phyloP scores from a whole-genome alignment of 2,113 vertebrate genomes.

The Noctilio leporinus region DNA sequence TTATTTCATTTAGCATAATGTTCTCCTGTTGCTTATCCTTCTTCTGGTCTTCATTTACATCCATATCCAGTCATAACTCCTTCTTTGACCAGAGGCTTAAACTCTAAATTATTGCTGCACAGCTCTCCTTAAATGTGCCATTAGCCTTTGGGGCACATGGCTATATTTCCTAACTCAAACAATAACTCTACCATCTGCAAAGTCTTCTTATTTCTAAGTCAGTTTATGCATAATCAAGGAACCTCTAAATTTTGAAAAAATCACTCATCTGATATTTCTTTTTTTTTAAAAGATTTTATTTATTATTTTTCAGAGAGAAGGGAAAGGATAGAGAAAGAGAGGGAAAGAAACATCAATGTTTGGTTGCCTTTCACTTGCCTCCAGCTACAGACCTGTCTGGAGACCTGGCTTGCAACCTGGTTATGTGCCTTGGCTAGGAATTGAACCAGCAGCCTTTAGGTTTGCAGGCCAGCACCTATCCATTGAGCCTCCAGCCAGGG shows the following conservation, averaged over 20 bases:
- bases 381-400: too few species aligned
- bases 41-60: neutral
- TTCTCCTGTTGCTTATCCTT: neutral
- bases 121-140: neutral
- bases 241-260: neutral
- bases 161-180: neutral
- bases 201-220: neutral
- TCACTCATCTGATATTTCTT: neutral
- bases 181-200: neutral
- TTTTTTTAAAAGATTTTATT: too few species aligned
- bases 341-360: too few species aligned
- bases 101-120: neutral
- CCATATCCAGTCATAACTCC: neutral
- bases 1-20: too few species aligned
- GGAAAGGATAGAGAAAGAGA: too few species aligned
- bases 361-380: too few species aligned
- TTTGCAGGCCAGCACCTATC: too few species aligned
- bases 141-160: neutral
- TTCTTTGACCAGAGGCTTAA: neutral
- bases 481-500: too few species aligned
- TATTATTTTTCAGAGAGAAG: too few species aligned
- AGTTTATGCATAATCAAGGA: fast-evolving
- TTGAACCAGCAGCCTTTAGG: too few species aligned
- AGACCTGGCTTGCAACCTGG: too few species aligned
- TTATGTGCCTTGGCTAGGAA: too few species aligned